Base-by-base conservation (phyloP, 1,140 invertebrate genomes). In the Bombus difficillimus region DNA sequence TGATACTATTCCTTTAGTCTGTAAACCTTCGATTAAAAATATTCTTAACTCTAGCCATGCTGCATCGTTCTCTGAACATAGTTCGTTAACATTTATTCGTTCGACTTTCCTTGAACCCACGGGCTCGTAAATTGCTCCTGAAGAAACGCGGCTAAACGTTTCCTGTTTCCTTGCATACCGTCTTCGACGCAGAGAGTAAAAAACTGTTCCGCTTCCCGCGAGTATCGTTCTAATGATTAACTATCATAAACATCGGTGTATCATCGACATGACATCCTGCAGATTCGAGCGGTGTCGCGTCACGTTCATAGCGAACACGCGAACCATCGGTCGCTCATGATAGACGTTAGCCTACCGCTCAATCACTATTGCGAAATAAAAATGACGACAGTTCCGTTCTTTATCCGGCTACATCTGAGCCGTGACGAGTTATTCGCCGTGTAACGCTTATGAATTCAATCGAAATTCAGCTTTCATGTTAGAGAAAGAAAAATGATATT, bases 251-350 rank as follows among this genome's bases (percentile, higher is more conserved):
- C 80, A 86, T 18, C 86, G 76, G 79, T 69, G 88, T 79, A 91
- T 92, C 92, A 91, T 91, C 91, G 80, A 86, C 91, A 92, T 89
- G 88, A 92, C 88, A 93, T 92, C 92, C 92, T 90, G 90, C 88
- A 76, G 62, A 88, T 81, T 73, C 76, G 34, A 80, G 41, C 72
- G 28, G 57, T 8, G 74, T 76, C 74, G 28, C 37, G 69, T 87
- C 85, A 74, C 74, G 86, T 81, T 81, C 75, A 64, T 32, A 43
- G 41, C 59, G 76, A 79, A 72, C 89, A 90, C 83, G 86, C 89
- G 83, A 90, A 77, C 86, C 89, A 86, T 90, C 86, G 87, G 79
- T 83, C 76, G 88, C 66, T 62, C 69, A 13, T 25, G 59, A 77
- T 41, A 64, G 59, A 77, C 37, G 32, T 39, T 39, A 9, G 53